Conservation (phyloP, 2,797 vertebrate species). For the Pangasius larnaudii region DNA sequence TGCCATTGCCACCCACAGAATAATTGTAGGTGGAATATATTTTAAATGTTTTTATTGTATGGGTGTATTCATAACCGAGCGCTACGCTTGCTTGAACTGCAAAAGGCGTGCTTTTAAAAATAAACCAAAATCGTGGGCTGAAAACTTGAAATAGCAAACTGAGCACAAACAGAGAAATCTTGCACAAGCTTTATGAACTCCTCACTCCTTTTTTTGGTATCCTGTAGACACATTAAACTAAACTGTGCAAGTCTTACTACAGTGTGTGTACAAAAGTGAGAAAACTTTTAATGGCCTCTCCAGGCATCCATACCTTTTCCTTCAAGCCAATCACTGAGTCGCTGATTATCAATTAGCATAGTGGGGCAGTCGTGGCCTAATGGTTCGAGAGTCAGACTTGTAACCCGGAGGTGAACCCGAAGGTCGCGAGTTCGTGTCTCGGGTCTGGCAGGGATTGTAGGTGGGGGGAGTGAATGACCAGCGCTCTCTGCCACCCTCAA, state of each 20-base stretch:
- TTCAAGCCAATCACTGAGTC: background rate
- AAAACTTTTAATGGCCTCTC: conserved; percentile 15
- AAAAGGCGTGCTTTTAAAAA: background rate
- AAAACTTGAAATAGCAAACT: background rate
- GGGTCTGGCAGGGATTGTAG: too few species aligned
- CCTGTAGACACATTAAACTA: background rate
- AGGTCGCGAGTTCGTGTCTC: too few species aligned
- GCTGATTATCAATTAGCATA: background rate
- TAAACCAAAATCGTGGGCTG: background rate
- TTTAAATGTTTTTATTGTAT: background rate
- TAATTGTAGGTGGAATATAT: background rate
- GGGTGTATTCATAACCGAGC: background rate
- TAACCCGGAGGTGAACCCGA: too few species aligned
- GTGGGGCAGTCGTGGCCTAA: too few species aligned
- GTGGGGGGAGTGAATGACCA: too few species aligned
- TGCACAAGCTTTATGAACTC: background rate
- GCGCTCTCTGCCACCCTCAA: too few species aligned
- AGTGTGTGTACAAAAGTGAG: background rate
- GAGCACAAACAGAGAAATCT: background rate
- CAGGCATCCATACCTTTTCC: background rate
- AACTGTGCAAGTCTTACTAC: background rate
- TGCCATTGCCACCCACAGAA: background rate
- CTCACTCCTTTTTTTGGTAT: background rate
- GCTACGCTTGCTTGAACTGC: background rate
- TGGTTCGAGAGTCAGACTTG: too few species aligned